Base-by-base conservation (phyloP, 2,797 vertebrate genomes). In the Megaceryle alcyon region DNA sequence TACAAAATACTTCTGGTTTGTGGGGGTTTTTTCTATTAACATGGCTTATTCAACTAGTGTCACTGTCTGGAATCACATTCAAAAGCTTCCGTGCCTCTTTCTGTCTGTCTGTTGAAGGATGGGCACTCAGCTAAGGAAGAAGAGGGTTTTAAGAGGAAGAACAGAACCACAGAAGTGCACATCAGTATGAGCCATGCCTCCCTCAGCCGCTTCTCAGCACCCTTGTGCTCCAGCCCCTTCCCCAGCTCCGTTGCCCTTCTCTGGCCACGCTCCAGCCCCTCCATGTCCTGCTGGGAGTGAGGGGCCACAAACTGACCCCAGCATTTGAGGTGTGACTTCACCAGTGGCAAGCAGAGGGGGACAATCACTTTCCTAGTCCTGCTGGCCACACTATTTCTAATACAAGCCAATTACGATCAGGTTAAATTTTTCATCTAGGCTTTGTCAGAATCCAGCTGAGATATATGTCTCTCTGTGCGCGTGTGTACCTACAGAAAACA, bases 181-280 rank as follows among this genome's bases (percentile, higher is more conserved):
- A 5, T 80, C 48, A 59, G 11, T 31, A 31, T 70, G 48, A 49
- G 0, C 1, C 12, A 2, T 48, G 21, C 0, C 0, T 59, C 25
- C 48, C 49, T 51, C 49, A 9, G 49, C 14, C 6, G 3, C 49
- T 51, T 26, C 14, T 51, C 49, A 51, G 5, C 26, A 51, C 26
- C 28, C 49, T 28, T 26, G 14, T 16, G 25, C 49, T 28, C 14
- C 26, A 51, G 49, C 9, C 25, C 49, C 49, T 28, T 51, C 14
- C 25, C 26, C 49, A 51, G 26, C 49, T 51, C 49, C 6, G 14
- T 51, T 51, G 49, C 49, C 49, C 49, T 51, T 51, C 44, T 46
- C 44, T 46, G 19, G 44, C 20, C 44, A 46, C 10, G 44, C 20
- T 46, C 20, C 44, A 21, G 44, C 20, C 44, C 20, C 44, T 46